Base-by-base conservation (phyloP, 2,888 invertebrate genomes). In the Caenorhabditis becei region DNA sequence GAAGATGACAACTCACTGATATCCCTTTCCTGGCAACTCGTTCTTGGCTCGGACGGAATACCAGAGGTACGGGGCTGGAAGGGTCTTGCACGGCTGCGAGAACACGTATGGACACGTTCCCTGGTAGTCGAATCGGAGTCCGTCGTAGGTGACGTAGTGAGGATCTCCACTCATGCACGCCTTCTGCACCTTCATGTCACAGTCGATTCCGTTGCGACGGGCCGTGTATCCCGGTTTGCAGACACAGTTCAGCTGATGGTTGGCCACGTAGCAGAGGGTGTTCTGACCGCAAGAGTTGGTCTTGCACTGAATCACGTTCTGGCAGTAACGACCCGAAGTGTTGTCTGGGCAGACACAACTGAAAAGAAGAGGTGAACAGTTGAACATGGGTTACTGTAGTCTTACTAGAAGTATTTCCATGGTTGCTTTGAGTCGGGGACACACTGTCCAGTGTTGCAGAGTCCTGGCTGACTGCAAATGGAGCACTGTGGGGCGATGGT, bases 301-400 rank as follows among this genome's bases (percentile, higher is more conserved):
- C 2, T 67, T 82, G 65, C 87, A 87, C 20, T 66, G 53, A 26
- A 86, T 79, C 14, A 74, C 67, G 23, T 81, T 83, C 83, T 94
- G 93, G 91, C 96, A 96, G 85, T 94, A 93, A 77, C 93, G 92
- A 1, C 96, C 96, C 91, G 96, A 96, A 90, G 93, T 93, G 51
- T 94, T 94, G 44, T 92, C 91, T 85, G 89, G 88, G 84, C 92
- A 93, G 88, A 92, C 65, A 58, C 88, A 88, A 14, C 87, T 86
- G 80, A 44, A 86, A 80, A 28, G 14, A 26, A 1, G 3, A 8
- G 47, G 1, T 28, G 28, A 16, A 10, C 10, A 23, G 23, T 26
- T 24, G 20, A n/a, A n/a, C n/a, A 20, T 3, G 47, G 10, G 1
- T 11, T 24, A 37, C 41, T 23, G 53, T 41, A 58, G 26, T 53